Base-by-base conservation (phyloP, 1,140 invertebrate genomes). In the Saxidomus purpurata region DNA sequence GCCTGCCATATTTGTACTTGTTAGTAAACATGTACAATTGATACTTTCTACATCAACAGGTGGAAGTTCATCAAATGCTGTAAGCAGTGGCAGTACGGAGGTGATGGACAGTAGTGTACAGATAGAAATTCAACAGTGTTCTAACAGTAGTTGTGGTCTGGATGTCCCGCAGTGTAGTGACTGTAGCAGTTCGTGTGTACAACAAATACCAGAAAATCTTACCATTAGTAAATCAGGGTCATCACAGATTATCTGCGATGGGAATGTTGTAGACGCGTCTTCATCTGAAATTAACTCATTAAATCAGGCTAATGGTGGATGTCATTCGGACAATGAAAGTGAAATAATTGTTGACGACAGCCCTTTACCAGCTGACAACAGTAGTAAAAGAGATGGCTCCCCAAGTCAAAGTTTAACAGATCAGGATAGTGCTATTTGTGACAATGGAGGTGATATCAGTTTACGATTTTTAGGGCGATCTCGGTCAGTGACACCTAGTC, bases 321-420 rank as follows among this genome's bases (percentile, higher is more conserved):
- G 38, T 55, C 63, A 47, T 15, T 85, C 83, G 4, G 83, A 85
- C 15, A 55, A 47, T 40, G 83, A 85, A 43, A 85, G 63, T 74
- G 83, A 85, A 59, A 85, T 85, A 2, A 71, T 85, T 71, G 83
- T 85, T 28, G 81, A 83, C 69, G 83, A 85, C 63, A 85, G 83
- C 36, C 83, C 83, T 15, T 52, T 55, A 31, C 61, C 67, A n/a
- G 31, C 43, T 28, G 47, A 47, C 34, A 55, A 49, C 31, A 17
- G 17, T 40, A 40, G 31, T 34, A 25, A 59, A n/a, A 61, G 80
- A 40, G 52, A 61, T 2, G 59, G 52, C 28, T 55, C 83, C 9
- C 49, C 43, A 4, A 76, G 47, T 36, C 1, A 22, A 1, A 67
- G 17, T 59, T 38, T 49, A 28, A 22, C 34, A 13, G 83, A 74